Conservation (phyloP, 2,797 vertebrate species). For the Alectoris magna region DNA sequence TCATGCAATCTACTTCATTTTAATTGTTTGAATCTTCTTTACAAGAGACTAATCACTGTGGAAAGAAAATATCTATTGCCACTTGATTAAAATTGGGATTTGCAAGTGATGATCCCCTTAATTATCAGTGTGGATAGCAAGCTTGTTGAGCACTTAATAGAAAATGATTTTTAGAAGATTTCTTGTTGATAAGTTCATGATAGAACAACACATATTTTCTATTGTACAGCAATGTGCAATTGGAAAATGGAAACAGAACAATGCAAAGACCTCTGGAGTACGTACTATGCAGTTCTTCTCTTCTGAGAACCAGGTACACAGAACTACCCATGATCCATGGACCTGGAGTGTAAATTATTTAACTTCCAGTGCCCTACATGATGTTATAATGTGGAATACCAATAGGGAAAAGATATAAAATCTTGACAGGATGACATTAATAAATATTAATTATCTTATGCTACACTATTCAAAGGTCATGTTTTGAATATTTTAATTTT, state of each 20-base stretch:
- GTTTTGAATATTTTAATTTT: not conserved
- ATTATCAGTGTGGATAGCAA: not conserved
- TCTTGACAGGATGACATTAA: not conserved
- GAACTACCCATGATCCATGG: too few species aligned
- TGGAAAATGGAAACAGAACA: not conserved
- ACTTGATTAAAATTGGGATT: not conserved
- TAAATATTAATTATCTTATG: not conserved
- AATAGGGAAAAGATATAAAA: too few species aligned
- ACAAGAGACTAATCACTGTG: accelerated
- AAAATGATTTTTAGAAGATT: not conserved
- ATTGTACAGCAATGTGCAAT: not conserved
- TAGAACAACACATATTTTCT: not conserved
- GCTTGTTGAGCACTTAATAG: not conserved
- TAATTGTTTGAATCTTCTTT: not conserved
- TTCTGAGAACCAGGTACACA: too few species aligned
- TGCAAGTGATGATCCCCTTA: not conserved
- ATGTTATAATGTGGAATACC: too few species aligned
- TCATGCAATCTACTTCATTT: not conserved
- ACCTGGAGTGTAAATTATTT: too few species aligned
- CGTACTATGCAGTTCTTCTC: too few species aligned
- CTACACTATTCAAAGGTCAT: not conserved
- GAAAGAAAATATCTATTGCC: not conserved
- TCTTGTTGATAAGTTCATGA: not conserved
- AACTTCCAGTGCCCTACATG: too few species aligned
- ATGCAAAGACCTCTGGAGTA: too few species aligned